phyloP scores from a whole-genome alignment of 2,113 vertebrate genomes.

The Laterallus jamaicensis region DNA sequence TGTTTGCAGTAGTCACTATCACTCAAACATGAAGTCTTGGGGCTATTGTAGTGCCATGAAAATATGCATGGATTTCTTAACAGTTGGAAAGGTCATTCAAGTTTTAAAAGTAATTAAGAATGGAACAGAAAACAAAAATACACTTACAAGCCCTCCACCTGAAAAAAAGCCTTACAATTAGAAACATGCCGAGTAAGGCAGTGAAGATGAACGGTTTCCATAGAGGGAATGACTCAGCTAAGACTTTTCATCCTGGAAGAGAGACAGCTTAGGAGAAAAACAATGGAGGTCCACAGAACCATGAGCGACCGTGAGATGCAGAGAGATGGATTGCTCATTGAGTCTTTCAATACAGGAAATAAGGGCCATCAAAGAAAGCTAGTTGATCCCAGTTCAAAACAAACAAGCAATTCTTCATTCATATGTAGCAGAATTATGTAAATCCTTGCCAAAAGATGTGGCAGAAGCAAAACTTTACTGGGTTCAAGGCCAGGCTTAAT shows the following conservation, averaged over 20 bases:
- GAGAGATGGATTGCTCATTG: background rate
- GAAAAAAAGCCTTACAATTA: background rate
- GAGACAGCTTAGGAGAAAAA: background rate
- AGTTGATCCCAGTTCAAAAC: slow-evolving; percentile 5
- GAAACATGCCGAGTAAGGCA: background rate
- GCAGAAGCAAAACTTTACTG: background rate
- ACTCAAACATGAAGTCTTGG: background rate
- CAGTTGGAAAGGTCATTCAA: background rate
- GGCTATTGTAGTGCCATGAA: background rate
- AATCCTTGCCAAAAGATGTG: background rate
- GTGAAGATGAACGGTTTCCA: background rate
- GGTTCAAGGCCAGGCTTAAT: background rate
- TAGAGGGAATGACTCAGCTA: background rate
- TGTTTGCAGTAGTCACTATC: background rate
- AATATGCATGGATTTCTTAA: background rate
- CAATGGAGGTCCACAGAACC: background rate
- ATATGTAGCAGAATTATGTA: background rate
- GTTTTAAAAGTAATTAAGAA: background rate
- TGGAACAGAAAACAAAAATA: background rate
- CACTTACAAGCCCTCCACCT: background rate
- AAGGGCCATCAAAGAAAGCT: background rate
- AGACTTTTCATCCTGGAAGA: background rate
- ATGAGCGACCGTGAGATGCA: background rate
- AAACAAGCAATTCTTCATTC: background rate
- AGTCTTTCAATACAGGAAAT: background rate